Percentiles rank a stretch among this genome's conserved stretches.
phyloP scores from a whole-genome alignment of 2,888 invertebrate genomes.

The Drymonia ruficornis region DNA sequence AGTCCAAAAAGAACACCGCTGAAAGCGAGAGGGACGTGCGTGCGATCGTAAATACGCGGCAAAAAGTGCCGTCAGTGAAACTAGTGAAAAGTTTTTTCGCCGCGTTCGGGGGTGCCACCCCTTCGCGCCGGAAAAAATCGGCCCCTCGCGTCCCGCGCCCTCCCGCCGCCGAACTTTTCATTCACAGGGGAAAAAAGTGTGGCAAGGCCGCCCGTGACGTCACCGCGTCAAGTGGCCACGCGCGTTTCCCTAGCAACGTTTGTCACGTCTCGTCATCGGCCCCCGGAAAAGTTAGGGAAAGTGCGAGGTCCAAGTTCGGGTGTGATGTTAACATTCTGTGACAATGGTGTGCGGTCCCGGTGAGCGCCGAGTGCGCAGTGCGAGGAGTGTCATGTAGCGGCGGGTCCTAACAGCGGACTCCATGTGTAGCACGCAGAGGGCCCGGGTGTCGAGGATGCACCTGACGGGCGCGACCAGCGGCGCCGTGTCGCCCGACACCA shows the following conservation, averaged over 20 bases:
- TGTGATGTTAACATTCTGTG: conserved; percentile 54
- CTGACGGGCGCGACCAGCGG: conserved; percentile 80
- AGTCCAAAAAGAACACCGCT: conserved; percentile 45
- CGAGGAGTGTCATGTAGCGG: conserved; percentile 69
- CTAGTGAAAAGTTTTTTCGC: conserved; percentile 83
- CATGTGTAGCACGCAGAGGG: conserved; percentile 82
- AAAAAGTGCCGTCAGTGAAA: conserved; percentile 83
- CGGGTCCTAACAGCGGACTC: conserved; percentile 56
- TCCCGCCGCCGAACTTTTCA: conserved; percentile 86
- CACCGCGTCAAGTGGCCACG: conserved; percentile 81
- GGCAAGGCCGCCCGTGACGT: conserved; percentile 85
- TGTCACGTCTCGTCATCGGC: conserved; percentile 52
- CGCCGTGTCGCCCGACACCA: conserved; percentile 89
- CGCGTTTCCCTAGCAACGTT: conserved; percentile 81
- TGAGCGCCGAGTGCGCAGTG: conserved; percentile 54
- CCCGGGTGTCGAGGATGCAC: conserved; percentile 82
- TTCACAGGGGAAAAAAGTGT: conserved; percentile 86
- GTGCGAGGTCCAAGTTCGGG: conserved; percentile 28
- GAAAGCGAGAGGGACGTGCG: conserved; percentile 74
- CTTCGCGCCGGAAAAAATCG: conserved; percentile 79
- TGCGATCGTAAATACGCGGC: conserved; percentile 76
- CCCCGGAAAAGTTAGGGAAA: conserved; percentile 28
- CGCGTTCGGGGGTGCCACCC: conserved; percentile 78
- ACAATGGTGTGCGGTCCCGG: conserved; percentile 49
- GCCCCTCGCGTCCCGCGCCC: conserved; percentile 78